Conservation (phyloP, 1,140 invertebrate species). For the Penaeus indicus region DNA sequence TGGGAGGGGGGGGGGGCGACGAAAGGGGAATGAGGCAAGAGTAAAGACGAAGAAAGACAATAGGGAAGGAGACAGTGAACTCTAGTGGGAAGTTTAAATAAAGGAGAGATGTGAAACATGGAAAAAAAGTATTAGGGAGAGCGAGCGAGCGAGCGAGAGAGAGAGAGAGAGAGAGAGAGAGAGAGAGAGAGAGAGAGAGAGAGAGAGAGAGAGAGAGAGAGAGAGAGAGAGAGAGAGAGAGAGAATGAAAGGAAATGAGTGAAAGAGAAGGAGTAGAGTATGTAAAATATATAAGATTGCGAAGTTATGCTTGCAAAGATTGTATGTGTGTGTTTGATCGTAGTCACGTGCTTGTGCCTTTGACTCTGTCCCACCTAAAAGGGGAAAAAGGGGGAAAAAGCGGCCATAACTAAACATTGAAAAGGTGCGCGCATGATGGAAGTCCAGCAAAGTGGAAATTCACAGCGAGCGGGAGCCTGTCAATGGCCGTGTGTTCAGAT, state of each 20-base stretch:
- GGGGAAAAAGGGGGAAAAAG: background rate
- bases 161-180: background rate
- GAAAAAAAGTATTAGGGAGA: background rate
- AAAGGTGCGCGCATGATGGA: too few species aligned
- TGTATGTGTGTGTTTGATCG: too few species aligned
- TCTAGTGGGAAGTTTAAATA: background rate
- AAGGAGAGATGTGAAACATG: background rate
- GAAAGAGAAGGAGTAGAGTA: background rate
- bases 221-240: conserved; percentile 8
- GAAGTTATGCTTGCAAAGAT: too few species aligned
- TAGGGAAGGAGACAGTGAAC: too few species aligned
- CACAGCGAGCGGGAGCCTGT: too few species aligned
- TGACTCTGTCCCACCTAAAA: background rate
- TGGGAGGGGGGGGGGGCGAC: too few species aligned
- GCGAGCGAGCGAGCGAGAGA: background rate
- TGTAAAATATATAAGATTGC: too few species aligned
- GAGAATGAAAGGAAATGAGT: background rate
- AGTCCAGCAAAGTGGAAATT: background rate
- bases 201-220: background rate
- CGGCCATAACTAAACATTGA: background rate
- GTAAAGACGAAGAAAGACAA: too few species aligned
- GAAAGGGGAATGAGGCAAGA: too few species aligned
- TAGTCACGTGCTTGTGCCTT: too few species aligned
- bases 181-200: background rate
- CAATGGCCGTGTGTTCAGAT: too few species aligned